Evolutionary conservation across 1,140 invertebrate genomes (phyloP).

Genomic region (Panonychus citri): DNA sequence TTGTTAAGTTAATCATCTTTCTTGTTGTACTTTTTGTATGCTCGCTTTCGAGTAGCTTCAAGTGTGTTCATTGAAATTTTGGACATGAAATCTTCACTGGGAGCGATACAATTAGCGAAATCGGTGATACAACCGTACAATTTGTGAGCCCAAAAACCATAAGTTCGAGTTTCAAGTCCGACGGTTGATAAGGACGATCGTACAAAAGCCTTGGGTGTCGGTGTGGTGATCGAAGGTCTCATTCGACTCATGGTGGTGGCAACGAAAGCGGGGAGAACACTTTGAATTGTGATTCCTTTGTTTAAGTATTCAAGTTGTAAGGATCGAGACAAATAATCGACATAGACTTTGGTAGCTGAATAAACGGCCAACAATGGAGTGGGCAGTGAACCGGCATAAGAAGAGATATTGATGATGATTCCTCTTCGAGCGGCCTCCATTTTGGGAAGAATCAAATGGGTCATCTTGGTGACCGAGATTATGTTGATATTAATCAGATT

Average conservation of each 20-base stretch:
- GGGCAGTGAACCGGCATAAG: conserved; percentile 49
- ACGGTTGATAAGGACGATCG: conserved; percentile 45
- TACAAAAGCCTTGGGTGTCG: conserved; percentile 50
- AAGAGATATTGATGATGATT: conserved; percentile 76
- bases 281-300: conserved; percentile 48
- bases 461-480: conserved; percentile 34
- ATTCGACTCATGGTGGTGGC: conserved; percentile 82
- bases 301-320: conserved; percentile 49
- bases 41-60: conserved; percentile 3
- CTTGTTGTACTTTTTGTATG: conserved; percentile 5
- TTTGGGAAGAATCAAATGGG: conserved; percentile 52
- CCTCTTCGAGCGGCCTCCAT: conserved; percentile 67
- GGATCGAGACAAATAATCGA: conserved; percentile 57
- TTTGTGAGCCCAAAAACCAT: conserved; percentile 38
- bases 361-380: conserved; percentile 65
- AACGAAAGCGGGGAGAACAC: conserved; percentile 62
- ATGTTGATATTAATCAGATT: conserved; percentile 11
- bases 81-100: conserved; percentile 1
- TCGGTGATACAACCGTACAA: conserved; percentile 10
- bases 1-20: too few relatives aligned
- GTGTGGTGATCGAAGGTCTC: conserved; percentile 49
- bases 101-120: neutral
- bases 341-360: conserved; percentile 65
- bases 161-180: conserved; percentile 43
- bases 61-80: conserved; percentile 10